Percentiles rank a stretch among this genome's conserved stretches.
Evolutionary conservation across 2,888 invertebrate genomes (phyloP).

Genomic region (Melangyna quadrimaculata): DNA sequence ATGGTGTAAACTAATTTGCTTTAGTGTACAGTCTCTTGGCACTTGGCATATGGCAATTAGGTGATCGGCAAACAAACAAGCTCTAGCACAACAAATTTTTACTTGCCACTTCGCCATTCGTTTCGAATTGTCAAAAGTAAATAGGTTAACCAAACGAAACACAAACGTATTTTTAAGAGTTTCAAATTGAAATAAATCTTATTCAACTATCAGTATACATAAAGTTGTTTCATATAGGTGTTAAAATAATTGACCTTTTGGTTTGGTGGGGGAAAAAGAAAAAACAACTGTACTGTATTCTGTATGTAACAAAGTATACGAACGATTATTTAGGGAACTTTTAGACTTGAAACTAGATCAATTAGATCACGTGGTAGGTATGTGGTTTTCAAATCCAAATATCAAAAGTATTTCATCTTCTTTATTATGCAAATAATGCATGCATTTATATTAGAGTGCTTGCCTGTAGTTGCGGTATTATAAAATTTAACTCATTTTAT

Average conservation of each 20-base stretch:
- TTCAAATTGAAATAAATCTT: constrained; percentile 13
- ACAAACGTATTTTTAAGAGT: background rate
- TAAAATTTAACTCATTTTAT: too few relatives aligned
- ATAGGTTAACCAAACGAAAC: constrained; percentile 5
- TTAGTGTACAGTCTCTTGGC: background rate
- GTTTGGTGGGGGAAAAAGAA: background rate
- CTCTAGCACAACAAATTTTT: background rate
- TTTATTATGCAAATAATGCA: too few relatives aligned
- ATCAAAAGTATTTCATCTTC: too few relatives aligned
- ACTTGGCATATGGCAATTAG: constrained; percentile 14
- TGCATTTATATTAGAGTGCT: too few relatives aligned
- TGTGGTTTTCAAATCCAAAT: too few relatives aligned
- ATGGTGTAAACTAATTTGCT: constrained; percentile 1
- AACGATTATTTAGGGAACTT: background rate
- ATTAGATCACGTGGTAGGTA: background rate
- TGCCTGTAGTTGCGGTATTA: too few relatives aligned
- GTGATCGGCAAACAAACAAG: constrained; percentile 23
- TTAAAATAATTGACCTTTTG: constrained; percentile 28
- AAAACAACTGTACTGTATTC: background rate
- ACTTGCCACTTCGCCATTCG: constrained; percentile 5
- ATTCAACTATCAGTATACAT: constrained; percentile 22
- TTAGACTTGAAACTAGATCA: background rate
- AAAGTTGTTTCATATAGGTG: constrained; percentile 4
- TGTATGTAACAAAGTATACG: background rate
- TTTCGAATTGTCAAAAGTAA: constrained; percentile 16